A percentile compares a stretch with the other conserved stretches of the same genome.
Evolutionary conservation across 2,797 vertebrate genomes (phyloP).

Genomic region (Xenops minutus): DNA sequence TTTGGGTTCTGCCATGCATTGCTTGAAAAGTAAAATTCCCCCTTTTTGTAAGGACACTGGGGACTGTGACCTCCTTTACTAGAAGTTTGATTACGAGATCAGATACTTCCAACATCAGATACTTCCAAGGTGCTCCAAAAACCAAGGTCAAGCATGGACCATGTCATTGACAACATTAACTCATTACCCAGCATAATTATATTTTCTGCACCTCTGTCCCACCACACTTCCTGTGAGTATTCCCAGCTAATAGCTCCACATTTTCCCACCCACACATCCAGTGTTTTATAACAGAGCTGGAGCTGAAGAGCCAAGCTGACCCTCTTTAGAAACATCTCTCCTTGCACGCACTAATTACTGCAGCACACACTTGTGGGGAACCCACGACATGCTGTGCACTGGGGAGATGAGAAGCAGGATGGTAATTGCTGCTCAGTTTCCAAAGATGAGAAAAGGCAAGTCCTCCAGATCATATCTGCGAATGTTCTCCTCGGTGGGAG

Average conservation of each 20-base stretch:
- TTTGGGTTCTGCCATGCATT: background rate
- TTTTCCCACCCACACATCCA: background rate
- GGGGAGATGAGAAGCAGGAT: background rate
- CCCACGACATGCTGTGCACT: rapidly evolving
- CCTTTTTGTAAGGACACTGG: background rate
- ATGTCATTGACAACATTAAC: background rate
- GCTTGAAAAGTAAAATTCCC: background rate
- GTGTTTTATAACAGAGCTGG: background rate
- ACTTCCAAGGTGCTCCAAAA: background rate
- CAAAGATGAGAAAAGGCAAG: background rate
- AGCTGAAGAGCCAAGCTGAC: background rate
- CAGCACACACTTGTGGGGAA: background rate
- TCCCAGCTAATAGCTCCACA: background rate
- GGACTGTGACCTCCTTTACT: background rate
- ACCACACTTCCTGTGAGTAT: background rate
- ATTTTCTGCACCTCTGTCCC: background rate
- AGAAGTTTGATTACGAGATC: background rate
- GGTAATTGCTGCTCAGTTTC: background rate
- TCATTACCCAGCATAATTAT: background rate
- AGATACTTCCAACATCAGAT: rapidly evolving
- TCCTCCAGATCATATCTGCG: background rate
- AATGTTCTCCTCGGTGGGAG: background rate
- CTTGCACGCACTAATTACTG: background rate
- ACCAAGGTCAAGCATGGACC: background rate
- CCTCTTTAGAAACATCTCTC: background rate